Evolutionary conservation across 2,888 invertebrate genomes (phyloP).

Genomic region (Euphydryas editha): DNA sequence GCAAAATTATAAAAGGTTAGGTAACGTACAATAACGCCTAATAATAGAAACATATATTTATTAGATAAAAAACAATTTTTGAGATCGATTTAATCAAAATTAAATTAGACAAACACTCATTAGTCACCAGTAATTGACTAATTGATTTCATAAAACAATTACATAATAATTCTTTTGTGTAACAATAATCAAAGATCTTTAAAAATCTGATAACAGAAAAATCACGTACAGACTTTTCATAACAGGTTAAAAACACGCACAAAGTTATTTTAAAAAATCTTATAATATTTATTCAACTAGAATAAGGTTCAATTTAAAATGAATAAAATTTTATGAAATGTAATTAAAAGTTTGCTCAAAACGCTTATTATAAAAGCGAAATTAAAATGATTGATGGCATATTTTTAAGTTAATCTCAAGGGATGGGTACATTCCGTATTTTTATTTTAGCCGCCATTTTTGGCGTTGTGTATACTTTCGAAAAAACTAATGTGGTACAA

Average conservation of each 20-base stretch:
- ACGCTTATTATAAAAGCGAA: conserved; percentile 29
- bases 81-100: background rate
- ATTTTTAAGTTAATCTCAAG: conserved; percentile 21
- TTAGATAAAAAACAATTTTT: too few species aligned
- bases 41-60: too few species aligned
- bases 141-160: conserved; percentile 25
- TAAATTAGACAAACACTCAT: background rate
- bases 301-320: conserved; percentile 18
- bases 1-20: too few species aligned
- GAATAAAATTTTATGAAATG: background rate
- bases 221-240: conserved; percentile 28
- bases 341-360: conserved; percentile 12
- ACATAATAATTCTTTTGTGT: conserved; percentile 20
- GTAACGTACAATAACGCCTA: too few species aligned
- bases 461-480: conserved; percentile 47
- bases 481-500: conserved; percentile 57
- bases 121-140: background rate
- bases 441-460: conserved; percentile 49
- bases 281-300: background rate
- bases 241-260: conserved; percentile 15
- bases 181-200: conserved; percentile 28
- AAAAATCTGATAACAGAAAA: conserved; percentile 13
- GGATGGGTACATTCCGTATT: conserved; percentile 41
- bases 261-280: background rate
- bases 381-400: conserved; percentile 6